These are phyloP conservation scores for Nemotelus pantherinus DNA, from an alignment of 2,888 invertebrate genomes.

Conservation along the genomic window DNA sequence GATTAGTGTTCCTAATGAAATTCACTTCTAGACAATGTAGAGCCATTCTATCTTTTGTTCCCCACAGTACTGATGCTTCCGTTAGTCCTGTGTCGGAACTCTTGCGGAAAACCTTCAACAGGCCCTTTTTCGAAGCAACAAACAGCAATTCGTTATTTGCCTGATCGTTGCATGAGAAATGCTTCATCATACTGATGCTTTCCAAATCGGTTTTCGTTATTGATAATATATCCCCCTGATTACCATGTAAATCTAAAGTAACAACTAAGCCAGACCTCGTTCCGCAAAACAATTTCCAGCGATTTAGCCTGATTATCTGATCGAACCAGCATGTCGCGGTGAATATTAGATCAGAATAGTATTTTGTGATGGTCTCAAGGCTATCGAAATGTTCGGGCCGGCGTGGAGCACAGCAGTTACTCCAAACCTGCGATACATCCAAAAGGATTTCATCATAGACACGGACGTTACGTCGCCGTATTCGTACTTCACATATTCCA, in stretches of 20 bases:
- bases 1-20: slow-evolving; percentile 48
- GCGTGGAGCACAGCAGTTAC: neutral
- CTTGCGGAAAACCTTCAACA: slow-evolving; percentile 55
- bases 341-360: slow-evolving; percentile 50
- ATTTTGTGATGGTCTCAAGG: slow-evolving; percentile 2
- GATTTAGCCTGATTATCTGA: neutral
- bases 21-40: slow-evolving; percentile 55
- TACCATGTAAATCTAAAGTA: slow-evolving; percentile 47
- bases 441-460: slow-evolving; percentile 22
- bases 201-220: slow-evolving; percentile 31
- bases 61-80: slow-evolving; percentile 28
- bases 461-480: slow-evolving; percentile 45
- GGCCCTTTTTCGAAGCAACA: slow-evolving; percentile 55
- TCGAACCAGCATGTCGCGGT: slow-evolving; percentile 57
- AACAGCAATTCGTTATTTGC: slow-evolving; percentile 53
- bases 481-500: slow-evolving; percentile 56
- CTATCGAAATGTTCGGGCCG: neutral
- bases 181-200: slow-evolving; percentile 41
- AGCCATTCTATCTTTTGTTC: slow-evolving; percentile 56
- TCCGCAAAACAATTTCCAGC: slow-evolving; percentile 50
- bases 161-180: slow-evolving; percentile 9
- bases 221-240: slow-evolving; percentile 39
- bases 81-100: neutral
- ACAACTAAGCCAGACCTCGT: slow-evolving; percentile 59
- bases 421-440: slow-evolving; percentile 16